These are phyloP conservation scores for Rhynchopsitta pachyrhyncha DNA, from an alignment of 2,113 vertebrate genomes.

Conservation along the genomic window DNA sequence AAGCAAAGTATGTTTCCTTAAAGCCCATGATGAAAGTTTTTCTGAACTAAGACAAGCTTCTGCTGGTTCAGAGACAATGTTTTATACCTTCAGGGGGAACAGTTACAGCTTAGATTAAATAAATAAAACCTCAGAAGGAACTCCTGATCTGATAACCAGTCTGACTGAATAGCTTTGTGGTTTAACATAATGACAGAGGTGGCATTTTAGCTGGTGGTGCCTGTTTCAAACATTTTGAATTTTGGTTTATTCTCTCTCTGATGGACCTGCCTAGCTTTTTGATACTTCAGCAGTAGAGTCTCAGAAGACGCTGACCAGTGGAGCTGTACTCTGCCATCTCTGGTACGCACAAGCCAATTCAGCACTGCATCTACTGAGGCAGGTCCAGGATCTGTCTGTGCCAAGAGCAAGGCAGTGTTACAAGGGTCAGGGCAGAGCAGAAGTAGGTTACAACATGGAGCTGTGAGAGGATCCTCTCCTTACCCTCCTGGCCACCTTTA, in stretches of 20 bases:
- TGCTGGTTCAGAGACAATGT: background rate
- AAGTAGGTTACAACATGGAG: background rate
- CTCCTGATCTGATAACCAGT: background rate
- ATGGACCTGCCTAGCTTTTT: background rate
- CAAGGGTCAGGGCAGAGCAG: background rate
- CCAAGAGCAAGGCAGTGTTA: background rate
- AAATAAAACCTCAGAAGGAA: background rate
- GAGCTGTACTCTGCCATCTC: background rate
- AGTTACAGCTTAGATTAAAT: background rate
- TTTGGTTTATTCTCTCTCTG: background rate
- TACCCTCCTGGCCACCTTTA: background rate
- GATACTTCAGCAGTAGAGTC: background rate
- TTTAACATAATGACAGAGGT: background rate
- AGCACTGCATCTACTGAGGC: background rate
- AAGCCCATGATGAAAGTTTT: background rate
- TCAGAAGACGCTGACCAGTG: background rate
- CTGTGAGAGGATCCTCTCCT: background rate
- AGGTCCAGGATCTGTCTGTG: background rate
- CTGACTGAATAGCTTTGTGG: background rate
- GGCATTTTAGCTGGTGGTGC: background rate
- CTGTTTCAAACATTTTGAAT: background rate
- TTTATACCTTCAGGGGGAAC: background rate
- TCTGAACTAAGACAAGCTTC: background rate
- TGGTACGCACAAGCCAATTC: fast-evolving
- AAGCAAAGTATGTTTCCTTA: background rate